Conservation (phyloP, 2,888 invertebrate species). For the Alviniconcha strummeri region DNA sequence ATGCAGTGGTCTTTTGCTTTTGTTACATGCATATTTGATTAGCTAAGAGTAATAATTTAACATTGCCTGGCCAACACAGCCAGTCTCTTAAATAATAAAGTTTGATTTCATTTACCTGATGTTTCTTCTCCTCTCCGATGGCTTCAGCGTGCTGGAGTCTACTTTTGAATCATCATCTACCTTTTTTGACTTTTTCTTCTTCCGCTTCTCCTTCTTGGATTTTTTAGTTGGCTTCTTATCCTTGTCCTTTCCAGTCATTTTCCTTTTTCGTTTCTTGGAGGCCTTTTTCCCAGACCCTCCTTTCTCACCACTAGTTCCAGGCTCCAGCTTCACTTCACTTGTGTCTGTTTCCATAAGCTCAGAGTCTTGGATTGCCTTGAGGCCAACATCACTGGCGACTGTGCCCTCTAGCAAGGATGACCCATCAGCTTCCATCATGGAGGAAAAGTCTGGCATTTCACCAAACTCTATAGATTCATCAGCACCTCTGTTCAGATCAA, state of each 20-base stretch:
- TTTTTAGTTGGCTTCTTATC: slow-evolving; percentile 36
- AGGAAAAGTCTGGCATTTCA: slow-evolving; percentile 37
- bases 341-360: slow-evolving; percentile 26
- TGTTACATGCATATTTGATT: too few relatives aligned
- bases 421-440: slow-evolving; percentile 34
- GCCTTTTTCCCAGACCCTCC: slow-evolving; percentile 39
- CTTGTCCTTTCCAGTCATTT: slow-evolving; percentile 40
- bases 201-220: slow-evolving; percentile 36
- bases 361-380: slow-evolving; percentile 11
- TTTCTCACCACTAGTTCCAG: slow-evolving; percentile 37
- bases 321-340: slow-evolving; percentile 35
- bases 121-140: slow-evolving; percentile 56
- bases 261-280: slow-evolving; percentile 49
- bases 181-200: slow-evolving; percentile 43
- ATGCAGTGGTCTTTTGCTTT: too few relatives aligned
- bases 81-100: too few relatives aligned
- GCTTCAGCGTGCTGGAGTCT: slow-evolving; percentile 42
- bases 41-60: too few relatives aligned
- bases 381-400: slow-evolving; percentile 22
- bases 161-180: slow-evolving; percentile 51
- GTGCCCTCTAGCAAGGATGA: slow-evolving; percentile 26
- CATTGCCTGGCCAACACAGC: too few relatives aligned
- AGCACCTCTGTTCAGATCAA: slow-evolving; percentile 22
- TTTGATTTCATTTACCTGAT: slow-evolving; percentile 51
- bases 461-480: slow-evolving; percentile 45